phyloP scores from a whole-genome alignment of 2,797 vertebrate genomes.

The Hoplostethus atlanticus region DNA sequence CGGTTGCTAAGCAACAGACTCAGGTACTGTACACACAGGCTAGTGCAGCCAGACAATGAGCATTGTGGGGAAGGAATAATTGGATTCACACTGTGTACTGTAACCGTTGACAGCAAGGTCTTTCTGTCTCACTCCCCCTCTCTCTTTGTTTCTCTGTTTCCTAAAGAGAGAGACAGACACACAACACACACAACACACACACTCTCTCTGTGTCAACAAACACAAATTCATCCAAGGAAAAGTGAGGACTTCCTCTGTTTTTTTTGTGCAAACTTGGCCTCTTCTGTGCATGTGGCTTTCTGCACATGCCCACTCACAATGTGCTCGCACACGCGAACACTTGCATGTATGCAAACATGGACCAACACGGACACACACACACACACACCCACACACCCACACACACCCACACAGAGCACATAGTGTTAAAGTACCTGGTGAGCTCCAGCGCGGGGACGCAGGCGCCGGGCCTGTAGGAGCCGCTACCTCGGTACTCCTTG shows the following conservation, averaged over 20 bases:
- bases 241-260: background rate
- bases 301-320: constrained; percentile 3
- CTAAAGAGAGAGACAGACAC: background rate
- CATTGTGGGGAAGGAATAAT: constrained; percentile 49
- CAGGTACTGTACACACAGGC: constrained; percentile 70
- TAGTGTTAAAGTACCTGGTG: constrained; percentile 85
- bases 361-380: constrained; percentile 1
- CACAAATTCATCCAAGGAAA: constrained; percentile 1
- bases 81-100: constrained; percentile 62
- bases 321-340: background rate
- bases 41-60: constrained; percentile 68
- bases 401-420: constrained; percentile 12
- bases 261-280: background rate
- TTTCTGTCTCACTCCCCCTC: background rate
- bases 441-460: constrained; percentile 97
- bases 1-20: constrained; percentile 81
- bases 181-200: constrained; percentile 7
- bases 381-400: constrained; percentile 20
- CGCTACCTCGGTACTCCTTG: constrained; percentile 95
- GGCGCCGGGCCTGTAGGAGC: constrained; percentile 91
- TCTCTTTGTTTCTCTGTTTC: background rate
- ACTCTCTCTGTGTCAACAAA: background rate
- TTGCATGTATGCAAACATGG: background rate
- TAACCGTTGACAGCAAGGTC: constrained; percentile 43
- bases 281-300: constrained; percentile 2